Percentiles rank a stretch among this genome's conserved stretches.
Conservation (phyloP, 1,140 invertebrate species). For the Eubasilissa regina region DNA sequence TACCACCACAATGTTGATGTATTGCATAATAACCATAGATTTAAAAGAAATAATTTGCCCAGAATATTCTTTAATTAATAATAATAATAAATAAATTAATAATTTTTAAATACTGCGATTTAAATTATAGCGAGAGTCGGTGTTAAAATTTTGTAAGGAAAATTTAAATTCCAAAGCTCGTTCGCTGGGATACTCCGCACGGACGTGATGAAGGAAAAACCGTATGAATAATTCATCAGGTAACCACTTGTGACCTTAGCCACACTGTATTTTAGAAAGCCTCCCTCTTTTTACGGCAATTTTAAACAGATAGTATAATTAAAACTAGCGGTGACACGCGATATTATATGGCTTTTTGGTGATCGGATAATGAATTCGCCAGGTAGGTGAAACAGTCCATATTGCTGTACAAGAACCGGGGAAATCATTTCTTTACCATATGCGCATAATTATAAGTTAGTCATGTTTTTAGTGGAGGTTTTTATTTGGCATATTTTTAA, state of each 20-base stretch:
- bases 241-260: conserved; percentile 18
- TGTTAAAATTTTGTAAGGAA: conserved; percentile 15
- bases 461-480: too few relatives aligned
- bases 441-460: too few relatives aligned
- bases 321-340: not conserved
- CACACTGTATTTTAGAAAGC: not conserved
- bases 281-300: conserved; percentile 23
- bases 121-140: not conserved
- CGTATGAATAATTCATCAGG: conserved; percentile 25
- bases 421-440: too few relatives aligned
- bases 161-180: conserved; percentile 24
- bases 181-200: not conserved
- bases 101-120: too few relatives aligned
- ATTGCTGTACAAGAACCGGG: too few relatives aligned
- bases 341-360: not conserved
- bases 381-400: too few relatives aligned
- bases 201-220: conserved; percentile 21
- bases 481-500: too few relatives aligned
- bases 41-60: too few relatives aligned
- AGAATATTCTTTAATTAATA: too few relatives aligned
- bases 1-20: too few relatives aligned
- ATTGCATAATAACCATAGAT: too few relatives aligned
- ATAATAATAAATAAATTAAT: too few relatives aligned
- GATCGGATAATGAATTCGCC: not conserved
- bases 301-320: conserved; percentile 29